Conservation (phyloP, 2,797 vertebrate genomes). For the Enteromius radiatus region DNA sequence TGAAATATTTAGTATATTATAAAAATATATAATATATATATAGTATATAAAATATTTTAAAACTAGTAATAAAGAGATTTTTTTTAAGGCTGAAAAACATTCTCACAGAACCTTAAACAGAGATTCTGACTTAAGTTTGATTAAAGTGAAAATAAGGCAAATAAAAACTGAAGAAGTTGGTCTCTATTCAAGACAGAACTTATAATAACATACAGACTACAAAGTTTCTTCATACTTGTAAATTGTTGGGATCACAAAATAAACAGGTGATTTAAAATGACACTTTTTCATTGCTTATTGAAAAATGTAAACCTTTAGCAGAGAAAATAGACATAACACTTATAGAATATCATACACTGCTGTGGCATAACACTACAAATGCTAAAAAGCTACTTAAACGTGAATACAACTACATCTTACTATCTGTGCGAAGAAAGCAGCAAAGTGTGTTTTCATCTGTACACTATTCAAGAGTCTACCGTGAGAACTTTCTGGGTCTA, state of each 20-base stretch:
- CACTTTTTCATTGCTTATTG: background rate
- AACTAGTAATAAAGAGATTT: background rate
- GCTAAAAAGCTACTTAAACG: background rate
- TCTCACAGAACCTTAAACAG: background rate
- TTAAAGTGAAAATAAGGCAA: background rate
- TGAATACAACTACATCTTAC: background rate
- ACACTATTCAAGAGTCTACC: conserved; percentile 57
- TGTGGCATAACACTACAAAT: background rate
- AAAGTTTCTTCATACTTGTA: background rate
- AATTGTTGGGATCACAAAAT: background rate
- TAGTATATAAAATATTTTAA: background rate
- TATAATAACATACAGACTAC: background rate
- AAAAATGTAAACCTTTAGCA: background rate
- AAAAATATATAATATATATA: too few species aligned
- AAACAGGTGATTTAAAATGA: background rate
- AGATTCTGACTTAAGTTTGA: background rate
- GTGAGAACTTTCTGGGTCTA: conserved; percentile 73
- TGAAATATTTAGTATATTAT: background rate
- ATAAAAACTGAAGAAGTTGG: background rate
- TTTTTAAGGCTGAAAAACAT: background rate
- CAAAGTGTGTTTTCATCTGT: background rate
- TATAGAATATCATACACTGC: too few species aligned
- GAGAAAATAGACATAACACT: background rate
- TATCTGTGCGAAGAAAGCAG: background rate
- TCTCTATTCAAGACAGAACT: background rate